Evolutionary conservation across 2,888 invertebrate genomes (phyloP), one percentile per base, ranked within the genome.

Genomic region (Tribolium freemani): DNA sequence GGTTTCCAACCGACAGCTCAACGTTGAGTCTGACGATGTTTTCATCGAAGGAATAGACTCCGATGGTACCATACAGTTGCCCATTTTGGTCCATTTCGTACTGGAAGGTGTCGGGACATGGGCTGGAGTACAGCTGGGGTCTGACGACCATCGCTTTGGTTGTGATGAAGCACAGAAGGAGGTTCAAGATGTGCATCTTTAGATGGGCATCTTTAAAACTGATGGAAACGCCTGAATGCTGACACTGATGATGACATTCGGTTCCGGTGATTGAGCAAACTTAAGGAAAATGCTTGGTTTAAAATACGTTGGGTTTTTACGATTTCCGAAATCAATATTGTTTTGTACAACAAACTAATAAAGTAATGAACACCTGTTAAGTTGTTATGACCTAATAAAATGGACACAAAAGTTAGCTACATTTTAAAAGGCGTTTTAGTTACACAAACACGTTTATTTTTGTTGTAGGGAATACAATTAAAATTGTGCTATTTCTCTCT

Each of bases 41-140:
- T 4, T 76, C 74, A 3, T 84, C 83, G 44, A 71, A 70, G 10
- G 76, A 63, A 80, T 83, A 83, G 3, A 83, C 81, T 1, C 88
- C 81, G 48, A 84, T 83, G 16, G 88, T 78, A 21, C 85, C 89
- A 76, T 85, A 86, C 80, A 88, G 84, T 57, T 86, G 83, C 1
- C 79, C 79, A 46, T 77, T 77, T 4, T 86, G 85, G 74, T 88
- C 87, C 72, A 82, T 86, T 57, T 82, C 81, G 78, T 89, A 89
- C 57, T 82, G 80, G 75, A 86, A 87, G 26, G 82, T 76, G n/a
- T 77, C 71, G 2, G 86, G 86, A 72, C 87, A 87, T 3, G 86
- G 86, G 71, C 84, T 85, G 38, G 64, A 13, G 44, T 54, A 30
- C 50, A 31, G 10, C n/a, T 58, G 66, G 20, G 31, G 21, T 31